A percentile compares a stretch with the other conserved stretches of the same genome.
Evolutionary conservation across 64 coral and sea anemone species (phyloP).

Genomic region (Montipora cactus): DNA sequence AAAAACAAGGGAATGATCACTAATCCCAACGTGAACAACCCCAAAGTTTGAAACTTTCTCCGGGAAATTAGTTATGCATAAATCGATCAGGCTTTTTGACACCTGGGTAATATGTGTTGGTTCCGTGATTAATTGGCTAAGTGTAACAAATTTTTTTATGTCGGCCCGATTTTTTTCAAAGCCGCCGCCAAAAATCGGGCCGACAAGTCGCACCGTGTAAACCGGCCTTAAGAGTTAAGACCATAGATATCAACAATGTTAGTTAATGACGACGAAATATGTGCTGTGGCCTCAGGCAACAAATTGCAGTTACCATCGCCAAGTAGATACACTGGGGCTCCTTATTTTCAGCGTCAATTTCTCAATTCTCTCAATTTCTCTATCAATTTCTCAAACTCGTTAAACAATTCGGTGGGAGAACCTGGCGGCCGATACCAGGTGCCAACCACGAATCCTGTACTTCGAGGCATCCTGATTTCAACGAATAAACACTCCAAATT

Average conservation of each 20-base stretch:
- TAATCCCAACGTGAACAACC: conserved; percentile 35
- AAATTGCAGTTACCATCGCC: conserved; percentile 23
- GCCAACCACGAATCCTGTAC: conserved; percentile 6
- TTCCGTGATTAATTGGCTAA: conserved; percentile 2
- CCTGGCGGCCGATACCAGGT: conserved; percentile 13
- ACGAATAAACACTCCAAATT: not conserved
- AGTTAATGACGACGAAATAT: not conserved
- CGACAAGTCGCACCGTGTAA: too few relatives aligned
- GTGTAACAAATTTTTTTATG: too few relatives aligned
- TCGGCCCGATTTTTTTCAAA: too few relatives aligned
- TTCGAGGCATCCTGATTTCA: not conserved
- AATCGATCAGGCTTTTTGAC: conserved; percentile 22
- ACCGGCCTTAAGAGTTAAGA: too few relatives aligned
- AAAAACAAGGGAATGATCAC: conserved; percentile 48
- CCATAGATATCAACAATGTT: not conserved
- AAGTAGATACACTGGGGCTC: not conserved
- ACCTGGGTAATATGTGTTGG: conserved; percentile 11
- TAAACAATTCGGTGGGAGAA: not conserved
- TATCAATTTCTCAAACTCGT: not conserved
- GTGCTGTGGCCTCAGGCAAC: not conserved
- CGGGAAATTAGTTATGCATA: conserved; percentile 19
- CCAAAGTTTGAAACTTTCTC: conserved; percentile 20
- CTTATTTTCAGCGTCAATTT: conserved; percentile 6
- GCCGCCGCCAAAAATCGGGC: too few relatives aligned
- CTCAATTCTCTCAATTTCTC: not conserved